These are phyloP conservation scores for Delphinapterus leucas DNA, from an alignment of 2,113 vertebrate genomes.

Conservation along the genomic window DNA sequence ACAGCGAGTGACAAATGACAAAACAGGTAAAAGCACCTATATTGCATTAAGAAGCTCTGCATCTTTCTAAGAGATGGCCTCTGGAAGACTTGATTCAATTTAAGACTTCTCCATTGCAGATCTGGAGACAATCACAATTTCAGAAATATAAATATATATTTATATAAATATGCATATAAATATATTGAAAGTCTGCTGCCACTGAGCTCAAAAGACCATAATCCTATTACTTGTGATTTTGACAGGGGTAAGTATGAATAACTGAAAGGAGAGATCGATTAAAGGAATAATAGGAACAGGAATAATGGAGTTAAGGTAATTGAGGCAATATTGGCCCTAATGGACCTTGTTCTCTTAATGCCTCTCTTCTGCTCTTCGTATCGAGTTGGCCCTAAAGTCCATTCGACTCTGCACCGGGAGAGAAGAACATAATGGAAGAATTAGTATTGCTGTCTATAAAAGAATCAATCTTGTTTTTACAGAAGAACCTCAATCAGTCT, in stretches of 20 bases:
- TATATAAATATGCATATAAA: constrained; percentile 4
- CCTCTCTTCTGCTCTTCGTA: constrained; percentile 49
- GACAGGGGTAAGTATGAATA: constrained; percentile 72
- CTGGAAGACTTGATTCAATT: constrained; percentile 55
- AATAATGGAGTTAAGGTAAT: constrained; percentile 77
- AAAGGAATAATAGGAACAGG: constrained; percentile 70
- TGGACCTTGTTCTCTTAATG: constrained; percentile 68
- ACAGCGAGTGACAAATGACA: constrained; percentile 43
- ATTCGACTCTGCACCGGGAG: constrained; percentile 15
- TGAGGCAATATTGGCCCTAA: constrained; percentile 71
- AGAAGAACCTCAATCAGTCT: constrained; percentile 63
- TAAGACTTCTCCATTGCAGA: constrained; percentile 27
- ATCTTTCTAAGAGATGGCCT: constrained; percentile 50
- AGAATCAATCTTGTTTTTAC: constrained; percentile 72
- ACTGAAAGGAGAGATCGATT: constrained; percentile 71
- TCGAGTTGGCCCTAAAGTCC: constrained; percentile 56
- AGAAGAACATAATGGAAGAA: constrained; percentile 47
- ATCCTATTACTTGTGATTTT: constrained; percentile 66
- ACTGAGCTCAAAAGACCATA: constrained; percentile 61
- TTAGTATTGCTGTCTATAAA: constrained; percentile 55
- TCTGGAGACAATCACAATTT: constrained; percentile 62
- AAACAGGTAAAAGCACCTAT: constrained; percentile 30
- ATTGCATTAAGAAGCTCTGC: constrained; percentile 43
- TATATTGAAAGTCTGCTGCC: constrained; percentile 51
- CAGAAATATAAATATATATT: constrained; percentile 48